Conservation (phyloP, 2,888 invertebrate species). For the Stegana nigrithorax region DNA sequence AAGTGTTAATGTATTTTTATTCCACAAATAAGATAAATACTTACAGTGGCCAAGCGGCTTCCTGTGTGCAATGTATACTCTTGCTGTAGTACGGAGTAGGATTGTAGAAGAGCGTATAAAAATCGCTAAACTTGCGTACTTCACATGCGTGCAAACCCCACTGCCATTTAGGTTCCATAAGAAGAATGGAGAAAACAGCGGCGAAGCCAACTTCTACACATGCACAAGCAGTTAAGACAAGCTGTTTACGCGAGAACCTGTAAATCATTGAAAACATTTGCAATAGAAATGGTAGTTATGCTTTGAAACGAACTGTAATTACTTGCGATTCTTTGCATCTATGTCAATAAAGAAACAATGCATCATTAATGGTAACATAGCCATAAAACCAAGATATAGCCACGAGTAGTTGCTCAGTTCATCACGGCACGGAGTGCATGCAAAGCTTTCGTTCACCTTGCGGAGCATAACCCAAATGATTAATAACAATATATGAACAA, state of each 20-base stretch:
- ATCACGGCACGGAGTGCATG: constrained; percentile 82
- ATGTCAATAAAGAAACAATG: constrained; percentile 95
- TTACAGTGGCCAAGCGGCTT: constrained; percentile 97
- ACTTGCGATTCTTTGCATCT: constrained; percentile 81
- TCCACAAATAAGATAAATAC: constrained; percentile 57
- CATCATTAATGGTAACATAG: constrained; percentile 84
- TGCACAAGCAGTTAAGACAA: constrained; percentile 84
- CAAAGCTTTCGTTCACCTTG: constrained; percentile 71
- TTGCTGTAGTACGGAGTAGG: constrained; percentile 92
- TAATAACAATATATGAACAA: neutral
- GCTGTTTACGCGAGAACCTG: constrained; percentile 78
- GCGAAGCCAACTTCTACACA: constrained; percentile 84
- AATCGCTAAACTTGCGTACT: constrained; percentile 87
- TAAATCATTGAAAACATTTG: neutral
- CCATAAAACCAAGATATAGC: constrained; percentile 96
- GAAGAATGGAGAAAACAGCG: constrained; percentile 79
- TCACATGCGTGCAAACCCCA: constrained; percentile 83
- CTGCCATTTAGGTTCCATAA: constrained; percentile 85
- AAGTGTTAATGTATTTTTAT: neutral
- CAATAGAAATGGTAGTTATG: neutral
- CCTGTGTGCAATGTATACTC: constrained; percentile 93
- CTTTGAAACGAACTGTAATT: constrained; percentile 24
- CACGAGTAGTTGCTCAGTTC: constrained; percentile 88
- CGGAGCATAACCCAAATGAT: too few species aligned
- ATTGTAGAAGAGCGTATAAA: constrained; percentile 96